These are phyloP conservation scores for Glyphotaelius pellucidus DNA, from an alignment of 2,888 invertebrate species.

Conservation along the genomic window DNA sequence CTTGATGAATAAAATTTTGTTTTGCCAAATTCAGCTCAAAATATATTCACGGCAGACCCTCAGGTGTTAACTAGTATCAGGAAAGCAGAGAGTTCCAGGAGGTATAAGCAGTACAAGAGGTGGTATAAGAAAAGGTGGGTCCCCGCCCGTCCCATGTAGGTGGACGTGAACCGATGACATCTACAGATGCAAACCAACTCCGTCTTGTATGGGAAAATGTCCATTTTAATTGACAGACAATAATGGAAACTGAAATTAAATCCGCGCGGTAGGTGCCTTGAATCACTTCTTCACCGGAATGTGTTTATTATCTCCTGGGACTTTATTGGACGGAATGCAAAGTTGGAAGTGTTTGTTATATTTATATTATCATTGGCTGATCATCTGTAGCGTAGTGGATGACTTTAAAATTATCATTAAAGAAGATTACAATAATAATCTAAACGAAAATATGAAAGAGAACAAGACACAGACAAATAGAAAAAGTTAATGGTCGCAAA, in stretches of 20 bases:
- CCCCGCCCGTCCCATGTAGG: slow-evolving; percentile 38
- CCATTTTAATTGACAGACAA: slow-evolving; percentile 52
- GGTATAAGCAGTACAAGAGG: background rate
- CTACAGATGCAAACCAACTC: slow-evolving; percentile 42
- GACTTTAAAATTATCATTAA: too few relatives aligned
- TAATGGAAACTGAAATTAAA: slow-evolving; percentile 30
- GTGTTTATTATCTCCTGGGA: slow-evolving; percentile 14
- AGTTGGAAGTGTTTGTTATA: background rate
- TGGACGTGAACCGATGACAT: slow-evolving; percentile 43
- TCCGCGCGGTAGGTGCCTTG: background rate
- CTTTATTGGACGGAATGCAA: background rate
- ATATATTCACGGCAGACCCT: background rate
- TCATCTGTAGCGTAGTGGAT: too few relatives aligned
- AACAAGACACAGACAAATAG: too few relatives aligned
- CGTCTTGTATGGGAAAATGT: slow-evolving; percentile 45
- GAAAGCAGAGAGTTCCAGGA: background rate
- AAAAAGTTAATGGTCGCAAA: too few relatives aligned
- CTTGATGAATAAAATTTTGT: too few relatives aligned
- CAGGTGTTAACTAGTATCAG: background rate
- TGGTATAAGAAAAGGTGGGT: background rate
- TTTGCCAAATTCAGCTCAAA: too few relatives aligned
- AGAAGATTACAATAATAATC: too few relatives aligned
- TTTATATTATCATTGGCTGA: background rate
- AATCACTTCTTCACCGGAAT: background rate
- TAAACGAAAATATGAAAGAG: too few relatives aligned